phyloP scores from a whole-genome alignment of 2,113 vertebrate species.

The Glaucomys volans region DNA sequence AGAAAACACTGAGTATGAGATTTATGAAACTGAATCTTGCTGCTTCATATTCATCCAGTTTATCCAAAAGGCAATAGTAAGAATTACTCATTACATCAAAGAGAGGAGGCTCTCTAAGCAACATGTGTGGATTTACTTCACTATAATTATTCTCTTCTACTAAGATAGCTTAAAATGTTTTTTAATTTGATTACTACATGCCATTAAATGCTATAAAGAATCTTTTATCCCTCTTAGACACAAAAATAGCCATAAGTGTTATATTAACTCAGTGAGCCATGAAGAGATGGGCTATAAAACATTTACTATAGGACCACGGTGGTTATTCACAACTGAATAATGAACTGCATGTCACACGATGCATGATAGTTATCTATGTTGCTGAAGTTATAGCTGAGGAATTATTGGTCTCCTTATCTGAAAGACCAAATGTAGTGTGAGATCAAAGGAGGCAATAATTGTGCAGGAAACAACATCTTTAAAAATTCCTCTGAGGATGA shows the following conservation, averaged over 20 bases:
- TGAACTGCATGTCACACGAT: slow-evolving; percentile 76
- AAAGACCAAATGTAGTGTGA: slow-evolving; percentile 79
- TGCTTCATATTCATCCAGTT: slow-evolving; percentile 22
- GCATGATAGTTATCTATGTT: slow-evolving; percentile 86
- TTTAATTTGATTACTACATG: slow-evolving; percentile 57
- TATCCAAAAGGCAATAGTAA: slow-evolving; percentile 55
- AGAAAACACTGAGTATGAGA: slow-evolving; percentile 11
- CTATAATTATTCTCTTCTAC: slow-evolving; percentile 36
- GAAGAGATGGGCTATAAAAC: slow-evolving; percentile 80
- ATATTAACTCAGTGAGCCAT: slow-evolving; percentile 69
- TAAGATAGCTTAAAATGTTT: slow-evolving; percentile 22
- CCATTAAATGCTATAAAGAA: slow-evolving; percentile 50
- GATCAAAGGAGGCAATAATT: slow-evolving; percentile 89
- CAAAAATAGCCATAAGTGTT: slow-evolving; percentile 66
- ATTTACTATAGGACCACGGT: slow-evolving; percentile 80
- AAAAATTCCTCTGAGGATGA: slow-evolving; percentile 80
- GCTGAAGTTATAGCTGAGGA: slow-evolving; percentile 85
- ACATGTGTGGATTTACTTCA: slow-evolving; percentile 40
- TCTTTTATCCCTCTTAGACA: slow-evolving; percentile 25
- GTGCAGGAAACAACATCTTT: slow-evolving; percentile 84
- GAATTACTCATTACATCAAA: slow-evolving; percentile 69
- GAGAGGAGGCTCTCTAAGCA: slow-evolving; percentile 5
- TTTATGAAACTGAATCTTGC: slow-evolving; percentile 31
- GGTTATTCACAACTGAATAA: slow-evolving; percentile 81
- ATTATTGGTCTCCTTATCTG: slow-evolving; percentile 87